These are phyloP conservation scores for Brachionus asplanchnoidis DNA, from an alignment of 1,140 invertebrate genomes.

Conservation along the genomic window DNA sequence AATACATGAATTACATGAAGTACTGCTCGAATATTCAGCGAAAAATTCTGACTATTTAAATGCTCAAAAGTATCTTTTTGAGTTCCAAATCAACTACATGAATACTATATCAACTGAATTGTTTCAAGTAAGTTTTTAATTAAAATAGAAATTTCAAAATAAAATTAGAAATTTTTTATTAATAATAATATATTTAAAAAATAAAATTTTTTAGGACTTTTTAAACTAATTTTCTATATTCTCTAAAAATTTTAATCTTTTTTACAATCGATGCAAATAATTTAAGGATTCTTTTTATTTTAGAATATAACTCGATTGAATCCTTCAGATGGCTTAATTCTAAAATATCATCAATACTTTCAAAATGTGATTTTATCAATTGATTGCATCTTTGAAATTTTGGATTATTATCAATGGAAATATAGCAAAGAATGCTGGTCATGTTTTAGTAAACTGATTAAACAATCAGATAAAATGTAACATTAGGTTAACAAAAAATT, in stretches of 20 bases:
- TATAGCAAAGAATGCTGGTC: conserved; percentile 39
- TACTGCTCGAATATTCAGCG: background rate
- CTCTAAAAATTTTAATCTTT: too few relatives aligned
- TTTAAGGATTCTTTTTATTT: background rate
- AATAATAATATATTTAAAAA: background rate
- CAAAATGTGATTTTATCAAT: background rate
- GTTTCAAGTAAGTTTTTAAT: conserved; percentile 8
- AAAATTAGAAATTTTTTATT: too few relatives aligned
- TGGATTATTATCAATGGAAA: conserved; percentile 36
- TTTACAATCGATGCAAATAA: background rate
- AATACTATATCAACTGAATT: background rate
- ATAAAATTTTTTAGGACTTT: background rate
- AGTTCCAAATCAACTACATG: background rate
- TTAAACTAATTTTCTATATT: too few relatives aligned
- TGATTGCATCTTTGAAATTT: conserved; percentile 31
- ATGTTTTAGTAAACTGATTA: background rate
- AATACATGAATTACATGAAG: background rate
- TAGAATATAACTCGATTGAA: conserved; percentile 5
- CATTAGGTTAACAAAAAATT: background rate
- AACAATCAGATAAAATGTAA: conserved; percentile 7
- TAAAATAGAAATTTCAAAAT: background rate
- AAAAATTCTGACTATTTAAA: conserved; percentile 13
- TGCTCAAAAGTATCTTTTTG: conserved; percentile 35
- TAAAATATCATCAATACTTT: conserved; percentile 27
- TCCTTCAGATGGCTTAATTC: conserved; percentile 7